Conservation (phyloP, 2,113 vertebrate species). For the Bombycilla garrulus region DNA sequence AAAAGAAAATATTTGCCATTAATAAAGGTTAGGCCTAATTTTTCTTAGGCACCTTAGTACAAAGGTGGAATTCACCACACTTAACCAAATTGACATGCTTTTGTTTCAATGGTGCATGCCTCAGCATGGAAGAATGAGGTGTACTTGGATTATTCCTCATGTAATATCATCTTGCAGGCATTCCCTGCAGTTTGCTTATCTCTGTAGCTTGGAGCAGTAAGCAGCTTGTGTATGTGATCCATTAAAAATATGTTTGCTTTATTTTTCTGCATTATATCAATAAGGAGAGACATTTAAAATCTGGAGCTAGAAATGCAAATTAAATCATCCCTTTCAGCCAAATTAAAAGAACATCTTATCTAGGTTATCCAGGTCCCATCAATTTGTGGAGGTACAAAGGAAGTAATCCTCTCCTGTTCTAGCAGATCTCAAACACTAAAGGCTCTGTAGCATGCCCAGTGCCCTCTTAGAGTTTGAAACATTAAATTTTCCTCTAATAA, state of each 20-base stretch:
- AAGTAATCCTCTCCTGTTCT: not conserved
- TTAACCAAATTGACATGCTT: not conserved
- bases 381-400: not conserved
- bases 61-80: not conserved
- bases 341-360: not conserved
- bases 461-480: not conserved
- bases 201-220: not conserved
- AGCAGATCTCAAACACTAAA: not conserved
- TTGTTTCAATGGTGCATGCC: not conserved
- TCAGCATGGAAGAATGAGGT: not conserved
- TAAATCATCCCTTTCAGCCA: not conserved
- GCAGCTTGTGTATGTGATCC: not conserved
- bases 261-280: not conserved
- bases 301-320: not conserved
- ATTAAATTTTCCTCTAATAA: not conserved
- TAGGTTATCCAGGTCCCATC: not conserved
- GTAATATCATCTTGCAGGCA: not conserved
- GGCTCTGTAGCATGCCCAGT: not conserved
- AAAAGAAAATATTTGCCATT: not conserved
- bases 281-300: not conserved
- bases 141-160: not conserved
- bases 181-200: not conserved
- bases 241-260: not conserved
- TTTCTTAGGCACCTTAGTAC: not conserved
- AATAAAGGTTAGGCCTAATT: not conserved